Evolutionary conservation across 2,888 invertebrate genomes (phyloP), one percentile per base, ranked within the genome.

Genomic region (Drosophila yooni): DNA sequence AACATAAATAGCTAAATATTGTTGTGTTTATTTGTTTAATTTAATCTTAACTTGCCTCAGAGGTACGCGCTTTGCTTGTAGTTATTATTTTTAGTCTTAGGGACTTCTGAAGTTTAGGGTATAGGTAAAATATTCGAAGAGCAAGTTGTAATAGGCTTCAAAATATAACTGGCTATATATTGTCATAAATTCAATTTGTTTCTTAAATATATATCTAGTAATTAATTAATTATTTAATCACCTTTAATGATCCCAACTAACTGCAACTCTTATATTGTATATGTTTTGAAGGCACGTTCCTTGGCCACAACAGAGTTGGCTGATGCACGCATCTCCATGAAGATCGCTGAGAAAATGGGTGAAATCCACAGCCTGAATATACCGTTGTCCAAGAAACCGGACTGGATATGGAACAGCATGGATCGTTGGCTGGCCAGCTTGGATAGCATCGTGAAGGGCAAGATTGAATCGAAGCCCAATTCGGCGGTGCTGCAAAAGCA

Each of bases 301-400:
- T 94, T 99, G 53, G 93, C 95, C 13, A 97, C 97, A n/a, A 94
- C 94, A 25, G 99, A 99, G 92, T 93, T 99, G 36, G 94, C 95
- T 0, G 96, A 97, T 83, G 96, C 96, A 0, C 95, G 95, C 7
- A 94, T 99, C 57, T 98, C 98, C 3, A 94, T 95, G 91, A 95
- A 96, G 92, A 98, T 99, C 52, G 99, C 99, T 0, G 96, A 97
- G 90, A 98, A 98, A 93, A 96, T 99, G 96, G 98, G 98, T 0
- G 95, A 96, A 86, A 97, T 99, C 70, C 99, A 99, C 91, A 95
- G 95, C 25, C 96, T 99, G 94, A 96, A 97, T 92, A 98, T 99
- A 78, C 99, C 99, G 0, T 95, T 99, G 78, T 97, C 97, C 82
- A 99, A 99, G 93, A 98, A 98, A 88, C 99, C 99, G 0, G 96